Conservation (phyloP, 1,140 invertebrate species). For the Trichogramma pretiosum region DNA sequence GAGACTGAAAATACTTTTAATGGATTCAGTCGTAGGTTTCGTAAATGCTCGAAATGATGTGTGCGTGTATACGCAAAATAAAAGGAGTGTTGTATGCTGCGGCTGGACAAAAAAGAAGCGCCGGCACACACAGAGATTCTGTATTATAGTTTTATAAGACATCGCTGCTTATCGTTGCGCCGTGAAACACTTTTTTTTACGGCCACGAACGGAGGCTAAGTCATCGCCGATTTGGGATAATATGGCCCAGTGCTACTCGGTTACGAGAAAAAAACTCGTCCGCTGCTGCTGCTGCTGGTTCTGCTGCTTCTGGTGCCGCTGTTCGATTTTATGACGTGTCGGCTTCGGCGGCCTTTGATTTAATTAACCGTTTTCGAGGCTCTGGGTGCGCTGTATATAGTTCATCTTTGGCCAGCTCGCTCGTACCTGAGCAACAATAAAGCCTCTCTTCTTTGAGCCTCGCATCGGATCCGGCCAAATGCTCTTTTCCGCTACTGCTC, state of each 20-base stretch:
- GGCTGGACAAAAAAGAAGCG: not conserved
- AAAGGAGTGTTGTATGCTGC: too few relatives aligned
- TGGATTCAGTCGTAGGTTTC: too few relatives aligned
- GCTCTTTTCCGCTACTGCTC: constrained; percentile 4
- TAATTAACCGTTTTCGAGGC: constrained; percentile 39
- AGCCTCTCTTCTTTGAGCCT: not conserved
- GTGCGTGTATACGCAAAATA: too few relatives aligned
- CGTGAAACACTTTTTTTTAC: constrained; percentile 13
- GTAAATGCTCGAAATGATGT: too few relatives aligned
- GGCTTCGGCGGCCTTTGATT: constrained; percentile 41
- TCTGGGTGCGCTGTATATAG: constrained; percentile 2
- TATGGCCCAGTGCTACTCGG: too few relatives aligned
- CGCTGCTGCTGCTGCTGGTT: constrained; percentile 4
- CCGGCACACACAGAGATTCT: not conserved
- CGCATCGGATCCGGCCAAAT: not conserved
- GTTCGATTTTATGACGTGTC: constrained; percentile 42
- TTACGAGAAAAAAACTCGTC: constrained; percentile 13
- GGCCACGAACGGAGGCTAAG: constrained; percentile 3
- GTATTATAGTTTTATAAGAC: constrained; percentile 17
- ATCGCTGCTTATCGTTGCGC: constrained; percentile 11
- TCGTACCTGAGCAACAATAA: not conserved
- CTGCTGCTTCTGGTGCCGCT: not conserved
- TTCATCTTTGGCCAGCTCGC: not conserved
- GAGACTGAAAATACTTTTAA: too few relatives aligned
- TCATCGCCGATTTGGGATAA: not conserved